Percentiles rank a stretch among this genome's conserved stretches.
Conservation (phyloP, 2,888 invertebrate species). For the Teinopalpus imperialis region DNA sequence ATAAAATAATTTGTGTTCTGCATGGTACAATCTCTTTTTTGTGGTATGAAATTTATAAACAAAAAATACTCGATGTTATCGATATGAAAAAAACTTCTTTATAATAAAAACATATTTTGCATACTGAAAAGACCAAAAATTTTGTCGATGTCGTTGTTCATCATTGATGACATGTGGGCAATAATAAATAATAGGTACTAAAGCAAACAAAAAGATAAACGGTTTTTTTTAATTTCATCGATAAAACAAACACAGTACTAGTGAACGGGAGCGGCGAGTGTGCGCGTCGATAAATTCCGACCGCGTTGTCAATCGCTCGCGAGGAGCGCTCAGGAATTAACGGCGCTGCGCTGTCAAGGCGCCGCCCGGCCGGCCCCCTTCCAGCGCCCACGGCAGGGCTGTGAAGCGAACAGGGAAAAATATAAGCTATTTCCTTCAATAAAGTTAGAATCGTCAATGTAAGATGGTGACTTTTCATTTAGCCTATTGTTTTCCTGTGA, state of each 20-base stretch:
- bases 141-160: too few species aligned
- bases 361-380: conserved; percentile 44
- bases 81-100: too few species aligned
- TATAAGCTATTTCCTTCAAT: conserved; percentile 8
- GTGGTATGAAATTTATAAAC: too few species aligned
- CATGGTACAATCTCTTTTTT: too few species aligned
- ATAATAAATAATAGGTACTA: too few species aligned
- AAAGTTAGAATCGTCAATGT: too few species aligned
- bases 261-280: conserved; percentile 54
- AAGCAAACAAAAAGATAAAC: too few species aligned
- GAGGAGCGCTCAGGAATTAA: conserved; percentile 74
- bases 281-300: conserved; percentile 79
- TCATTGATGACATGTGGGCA: too few species aligned
- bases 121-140: too few species aligned
- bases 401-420: conserved; percentile 23
- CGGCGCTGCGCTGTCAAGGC: conserved; percentile 75
- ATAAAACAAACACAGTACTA: conserved; percentile 29
- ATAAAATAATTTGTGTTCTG: too few species aligned
- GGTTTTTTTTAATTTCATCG: conserved; percentile 9
- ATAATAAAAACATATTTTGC: too few species aligned
- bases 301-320: conserved; percentile 79
- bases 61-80: too few species aligned
- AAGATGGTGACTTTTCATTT: conserved; percentile 8
- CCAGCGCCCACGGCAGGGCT: conserved; percentile 40
- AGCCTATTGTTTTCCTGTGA: neutral